These are phyloP conservation scores for Drosophila yakuba DNA, from an alignment of 1,140 invertebrate genomes.

Conservation along the genomic window DNA sequence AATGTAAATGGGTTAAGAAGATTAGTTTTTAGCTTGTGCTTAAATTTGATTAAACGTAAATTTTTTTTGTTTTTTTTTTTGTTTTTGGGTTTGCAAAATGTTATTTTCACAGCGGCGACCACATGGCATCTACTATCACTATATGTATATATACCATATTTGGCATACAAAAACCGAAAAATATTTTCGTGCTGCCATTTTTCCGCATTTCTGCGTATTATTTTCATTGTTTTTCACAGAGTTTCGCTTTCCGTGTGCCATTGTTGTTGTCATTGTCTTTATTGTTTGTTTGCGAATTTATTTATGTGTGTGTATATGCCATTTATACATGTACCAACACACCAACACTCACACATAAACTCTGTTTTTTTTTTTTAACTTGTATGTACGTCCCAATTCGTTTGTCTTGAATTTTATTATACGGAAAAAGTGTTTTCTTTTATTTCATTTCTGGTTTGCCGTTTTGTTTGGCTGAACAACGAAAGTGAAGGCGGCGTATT, in stretches of 20 bases:
- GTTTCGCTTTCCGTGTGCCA: slow-evolving; percentile 37
- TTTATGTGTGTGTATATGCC: slow-evolving; percentile 49
- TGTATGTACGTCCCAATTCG: slow-evolving; percentile 73
- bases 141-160: not conserved
- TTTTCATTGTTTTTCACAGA: slow-evolving; percentile 75
- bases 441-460: slow-evolving; percentile 33
- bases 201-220: slow-evolving; percentile 77
- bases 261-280: slow-evolving; percentile 44
- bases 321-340: slow-evolving; percentile 14
- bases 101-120: slow-evolving; percentile 16
- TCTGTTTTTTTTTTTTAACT: slow-evolving; percentile 49
- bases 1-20: not conserved
- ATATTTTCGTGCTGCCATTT: slow-evolving; percentile 71
- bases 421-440: slow-evolving; percentile 69
- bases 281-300: slow-evolving; percentile 63
- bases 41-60: slow-evolving; percentile 33
- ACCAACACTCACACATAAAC: slow-evolving; percentile 1
- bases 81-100: slow-evolving; percentile 1
- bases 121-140: not conserved
- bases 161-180: slow-evolving; percentile 42
- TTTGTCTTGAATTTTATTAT: slow-evolving; percentile 79
- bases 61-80: slow-evolving; percentile 6
- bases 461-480: slow-evolving; percentile 21
- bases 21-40: slow-evolving; percentile 13
- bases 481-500: slow-evolving; percentile 33